These are phyloP conservation scores for Ricordea florida DNA, from an alignment of 92 coral and sea anemone genomes.

Conservation along the genomic window DNA sequence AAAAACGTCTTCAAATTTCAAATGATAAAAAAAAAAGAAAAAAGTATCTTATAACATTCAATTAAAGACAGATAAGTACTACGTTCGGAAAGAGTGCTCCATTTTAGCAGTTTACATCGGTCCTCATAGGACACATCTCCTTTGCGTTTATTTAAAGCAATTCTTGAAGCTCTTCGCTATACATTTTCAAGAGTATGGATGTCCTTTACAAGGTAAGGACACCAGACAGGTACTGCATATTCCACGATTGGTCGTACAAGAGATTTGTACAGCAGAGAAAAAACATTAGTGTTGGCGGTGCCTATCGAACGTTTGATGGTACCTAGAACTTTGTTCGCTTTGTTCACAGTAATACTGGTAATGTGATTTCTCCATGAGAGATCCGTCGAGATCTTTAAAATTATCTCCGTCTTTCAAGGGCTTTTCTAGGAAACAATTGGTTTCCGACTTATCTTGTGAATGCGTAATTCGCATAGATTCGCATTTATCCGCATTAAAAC, in stretches of 20 bases:
- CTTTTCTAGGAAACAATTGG: background rate
- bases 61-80: conserved; percentile 6
- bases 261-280: conserved; percentile 29
- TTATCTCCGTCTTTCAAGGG: conserved; percentile 7
- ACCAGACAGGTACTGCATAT: conserved; percentile 38
- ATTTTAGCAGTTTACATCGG: conserved; percentile 8
- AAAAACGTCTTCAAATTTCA: background rate
- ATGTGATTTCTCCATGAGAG: conserved; percentile 11
- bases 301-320: conserved; percentile 23
- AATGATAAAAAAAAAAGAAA: background rate
- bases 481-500: conserved; percentile 9
- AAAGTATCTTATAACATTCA: conserved; percentile 34
- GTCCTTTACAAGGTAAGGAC: conserved; percentile 12
- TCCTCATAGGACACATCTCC: conserved; percentile 34
- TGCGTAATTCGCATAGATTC: conserved; percentile 29
- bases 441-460: background rate
- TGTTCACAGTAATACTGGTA: background rate
- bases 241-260: conserved; percentile 30
- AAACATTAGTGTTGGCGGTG: background rate
- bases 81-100: conserved; percentile 14
- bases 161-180: conserved; percentile 31
- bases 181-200: conserved; percentile 20
- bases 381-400: background rate
- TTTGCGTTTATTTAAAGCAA: background rate
- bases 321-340: conserved; percentile 38